A percentile compares a stretch with the other conserved stretches of the same genome.
Evolutionary conservation across 2,113 vertebrate genomes (phyloP).

Genomic region (Miniopterus natalensis): DNA sequence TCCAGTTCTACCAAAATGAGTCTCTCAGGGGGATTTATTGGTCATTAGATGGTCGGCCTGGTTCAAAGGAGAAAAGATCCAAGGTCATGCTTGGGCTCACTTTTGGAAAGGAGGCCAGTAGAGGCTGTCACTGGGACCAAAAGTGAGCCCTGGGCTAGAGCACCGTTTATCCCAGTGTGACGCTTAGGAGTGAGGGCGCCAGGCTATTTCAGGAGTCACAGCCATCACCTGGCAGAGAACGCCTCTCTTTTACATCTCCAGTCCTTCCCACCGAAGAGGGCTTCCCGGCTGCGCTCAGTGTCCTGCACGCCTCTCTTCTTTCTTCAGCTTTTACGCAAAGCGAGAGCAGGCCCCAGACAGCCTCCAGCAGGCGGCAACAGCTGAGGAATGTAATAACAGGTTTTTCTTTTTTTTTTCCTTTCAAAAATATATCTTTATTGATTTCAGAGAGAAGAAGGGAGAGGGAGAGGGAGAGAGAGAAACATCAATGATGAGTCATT

Average conservation of each 20-base stretch:
- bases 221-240: neutral
- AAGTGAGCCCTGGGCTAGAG: neutral
- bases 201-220: neutral
- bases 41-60: neutral
- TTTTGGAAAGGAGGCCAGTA: neutral
- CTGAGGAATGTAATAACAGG: neutral
- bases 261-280: neutral
- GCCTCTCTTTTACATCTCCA: neutral
- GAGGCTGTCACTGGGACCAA: neutral
- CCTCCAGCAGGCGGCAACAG: neutral
- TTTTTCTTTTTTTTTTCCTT: neutral
- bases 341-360: neutral
- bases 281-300: neutral
- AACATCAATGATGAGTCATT: too few relatives aligned
- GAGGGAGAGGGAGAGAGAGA: too few relatives aligned
- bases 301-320: neutral
- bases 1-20: neutral
- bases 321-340: neutral
- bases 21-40: neutral
- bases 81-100: neutral
- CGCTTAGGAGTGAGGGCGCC: neutral
- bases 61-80: neutral
- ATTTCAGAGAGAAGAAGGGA: too few relatives aligned
- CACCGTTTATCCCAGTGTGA: neutral
- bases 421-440: too few relatives aligned